phyloP scores from a whole-genome alignment of 1,140 invertebrate genomes.

The Drosophila truncata region DNA sequence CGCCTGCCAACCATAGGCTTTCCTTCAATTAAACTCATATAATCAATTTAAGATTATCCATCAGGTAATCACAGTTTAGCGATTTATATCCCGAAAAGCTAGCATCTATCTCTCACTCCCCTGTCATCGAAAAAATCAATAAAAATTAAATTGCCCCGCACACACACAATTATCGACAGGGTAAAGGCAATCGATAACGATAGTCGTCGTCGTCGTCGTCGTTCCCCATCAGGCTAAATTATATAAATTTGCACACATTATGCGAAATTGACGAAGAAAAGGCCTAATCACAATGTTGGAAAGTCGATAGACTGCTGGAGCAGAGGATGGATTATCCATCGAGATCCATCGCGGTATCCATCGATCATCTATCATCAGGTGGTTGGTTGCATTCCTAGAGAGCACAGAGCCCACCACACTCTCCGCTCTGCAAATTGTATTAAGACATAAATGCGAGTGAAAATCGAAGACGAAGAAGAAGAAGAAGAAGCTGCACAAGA shows the following conservation, averaged over 20 bases:
- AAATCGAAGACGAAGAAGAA: background rate
- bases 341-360: constrained; percentile 4
- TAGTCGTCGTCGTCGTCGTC: constrained; percentile 41
- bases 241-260: constrained; percentile 67
- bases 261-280: constrained; percentile 38
- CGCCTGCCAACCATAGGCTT: constrained; percentile 1
- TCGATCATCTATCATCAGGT: constrained; percentile 23
- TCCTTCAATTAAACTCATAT: constrained; percentile 3
- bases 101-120: background rate
- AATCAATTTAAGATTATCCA: constrained; percentile 26
- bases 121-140: constrained; percentile 47
- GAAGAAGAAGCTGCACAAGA: constrained; percentile 24
- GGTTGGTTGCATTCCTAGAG: constrained; percentile 28
- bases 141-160: constrained; percentile 46
- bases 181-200: constrained; percentile 52
- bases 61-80: constrained; percentile 20
- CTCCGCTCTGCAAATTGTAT: constrained; percentile 46
- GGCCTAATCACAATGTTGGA: constrained; percentile 45
- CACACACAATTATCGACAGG: constrained; percentile 43
- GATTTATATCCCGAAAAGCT: constrained; percentile 1
- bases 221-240: constrained; percentile 33
- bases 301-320: background rate
- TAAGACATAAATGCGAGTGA: constrained; percentile 65
- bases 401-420: background rate
- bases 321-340: constrained; percentile 12